Evolutionary conservation across 2,113 vertebrate species (phyloP).

Genomic region (Hippocampus mohnikei): DNA sequence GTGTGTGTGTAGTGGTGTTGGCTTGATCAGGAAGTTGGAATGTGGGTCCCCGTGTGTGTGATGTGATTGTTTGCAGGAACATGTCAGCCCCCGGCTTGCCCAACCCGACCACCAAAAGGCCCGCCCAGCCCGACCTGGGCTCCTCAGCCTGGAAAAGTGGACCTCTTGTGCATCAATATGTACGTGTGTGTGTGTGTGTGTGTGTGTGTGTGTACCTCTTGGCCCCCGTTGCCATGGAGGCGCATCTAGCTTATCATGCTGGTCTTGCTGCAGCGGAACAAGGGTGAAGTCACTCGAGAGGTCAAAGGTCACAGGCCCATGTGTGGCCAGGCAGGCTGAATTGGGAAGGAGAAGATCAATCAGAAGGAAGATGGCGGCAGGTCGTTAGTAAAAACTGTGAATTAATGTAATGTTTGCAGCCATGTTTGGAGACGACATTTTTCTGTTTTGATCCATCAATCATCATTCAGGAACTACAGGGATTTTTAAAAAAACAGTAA

Average conservation of each 20-base stretch:
- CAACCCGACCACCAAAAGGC: conserved; percentile 8
- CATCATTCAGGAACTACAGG: too few relatives aligned
- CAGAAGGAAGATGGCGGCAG: background rate
- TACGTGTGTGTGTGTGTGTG: background rate
- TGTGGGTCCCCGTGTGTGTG: conserved; percentile 88
- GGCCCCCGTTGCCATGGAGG: conserved; percentile 48
- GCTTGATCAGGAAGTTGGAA: conserved; percentile 81
- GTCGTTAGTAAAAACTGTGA: background rate
- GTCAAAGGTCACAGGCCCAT: conserved; percentile 16
- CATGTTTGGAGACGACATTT: background rate
- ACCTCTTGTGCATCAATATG: conserved; percentile 1
- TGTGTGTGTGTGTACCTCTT: conserved; percentile 22
- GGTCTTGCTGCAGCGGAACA: conserved; percentile 65
- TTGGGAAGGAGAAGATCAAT: background rate
- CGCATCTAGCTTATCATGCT: conserved; percentile 79
- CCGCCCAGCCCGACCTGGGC: background rate
- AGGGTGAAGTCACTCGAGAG: conserved; percentile 64
- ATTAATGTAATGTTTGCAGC: background rate
- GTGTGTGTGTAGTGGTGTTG: conserved; percentile 21
- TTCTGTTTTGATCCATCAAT: background rate
- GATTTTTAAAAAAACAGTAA: too few relatives aligned
- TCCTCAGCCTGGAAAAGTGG: conserved; percentile 25
- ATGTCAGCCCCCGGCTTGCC: conserved; percentile 78
- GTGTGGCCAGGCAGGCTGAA: background rate
- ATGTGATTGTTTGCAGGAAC: conserved; percentile 98